Evolutionary conservation across 2,113 vertebrate species (phyloP), one percentile per base, ranked within the genome.

Genomic region (Sebastes schlegelii): DNA sequence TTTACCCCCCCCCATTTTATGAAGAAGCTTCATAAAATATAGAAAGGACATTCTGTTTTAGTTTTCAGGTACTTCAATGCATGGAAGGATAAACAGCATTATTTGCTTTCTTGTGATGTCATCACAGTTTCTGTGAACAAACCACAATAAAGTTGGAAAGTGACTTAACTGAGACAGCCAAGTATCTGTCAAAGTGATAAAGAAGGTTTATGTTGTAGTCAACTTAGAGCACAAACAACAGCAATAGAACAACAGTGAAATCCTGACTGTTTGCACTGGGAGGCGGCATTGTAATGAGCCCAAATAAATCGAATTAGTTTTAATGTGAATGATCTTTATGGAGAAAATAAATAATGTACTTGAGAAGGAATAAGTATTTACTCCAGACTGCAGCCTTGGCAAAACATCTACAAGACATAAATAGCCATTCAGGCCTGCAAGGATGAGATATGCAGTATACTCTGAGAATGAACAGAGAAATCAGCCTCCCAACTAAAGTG

Each of bases 301-400:
- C 54, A 77, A 89, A 93, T 93, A 92, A 94, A 94, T 93, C 88
- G 79, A 77, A 92, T 92, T 88, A 91, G 85, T 72, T 92, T 92
- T 83, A 92, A 92, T 91, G 87, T 85, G 88, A 92, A 69, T 85
- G 82, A 87, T 88, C 84, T 94, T 93, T 91, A 89, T 87, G 80
- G 90, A 74, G 79, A 68, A 75, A 84, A 90, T 89, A 86, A 91
- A 93, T 90, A 79, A 92, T 83, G 78, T 77, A 65, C 86, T 86
- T 77, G 74, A 83, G 66, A 78, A 80, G 62, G 73, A 34, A 71
- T 64, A 84, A 79, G 67, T 84, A 77, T 80, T 91, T 82, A 82
- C 83, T 79, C 74, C 49, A 65, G 77, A 84, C 74, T 80, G 77
- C 84, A 85, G 74, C 74, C 79, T 84, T 88, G 85, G 85, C 80